Evolutionary conservation across 1,140 invertebrate species (phyloP).

Genomic region (Galleria mellonella): DNA sequence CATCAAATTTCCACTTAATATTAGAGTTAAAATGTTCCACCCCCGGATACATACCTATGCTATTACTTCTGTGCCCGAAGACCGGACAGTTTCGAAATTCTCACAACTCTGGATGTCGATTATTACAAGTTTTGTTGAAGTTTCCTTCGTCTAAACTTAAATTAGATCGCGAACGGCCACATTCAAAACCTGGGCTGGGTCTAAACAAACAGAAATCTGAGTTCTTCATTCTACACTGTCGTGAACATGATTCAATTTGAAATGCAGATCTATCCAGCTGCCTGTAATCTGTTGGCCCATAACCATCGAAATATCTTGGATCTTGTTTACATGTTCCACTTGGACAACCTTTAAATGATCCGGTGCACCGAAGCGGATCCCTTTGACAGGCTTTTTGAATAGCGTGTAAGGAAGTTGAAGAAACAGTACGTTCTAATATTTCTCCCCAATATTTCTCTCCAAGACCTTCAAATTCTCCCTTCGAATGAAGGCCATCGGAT

Average conservation of each 20-base stretch:
- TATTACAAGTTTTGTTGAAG: slow-evolving; percentile 67
- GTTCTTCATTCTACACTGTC: slow-evolving; percentile 63
- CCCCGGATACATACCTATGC: slow-evolving; percentile 61
- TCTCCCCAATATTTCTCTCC: slow-evolving; percentile 87
- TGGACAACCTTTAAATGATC: slow-evolving; percentile 66
- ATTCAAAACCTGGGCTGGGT: slow-evolving; percentile 51
- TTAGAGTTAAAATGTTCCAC: slow-evolving; percentile 68
- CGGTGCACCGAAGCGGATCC: slow-evolving; percentile 56
- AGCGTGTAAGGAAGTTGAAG: slow-evolving; percentile 79
- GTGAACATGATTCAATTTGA: slow-evolving; percentile 65
- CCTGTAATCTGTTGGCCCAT: slow-evolving; percentile 56
- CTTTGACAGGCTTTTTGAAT: slow-evolving; percentile 76
- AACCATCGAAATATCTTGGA: slow-evolving; percentile 64
- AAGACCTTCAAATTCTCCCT: slow-evolving; percentile 79
- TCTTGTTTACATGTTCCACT: slow-evolving; percentile 51
- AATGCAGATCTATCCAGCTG: slow-evolving; percentile 66
- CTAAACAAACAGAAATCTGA: slow-evolving; percentile 67
- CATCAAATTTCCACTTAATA: slow-evolving; percentile 69
- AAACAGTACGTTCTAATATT: slow-evolving; percentile 82
- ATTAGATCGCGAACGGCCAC: slow-evolving; percentile 64
- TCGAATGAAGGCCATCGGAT: slow-evolving; percentile 67
- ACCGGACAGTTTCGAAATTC: slow-evolving; percentile 69
- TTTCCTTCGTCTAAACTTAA: slow-evolving; percentile 69
- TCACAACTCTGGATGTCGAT: slow-evolving; percentile 71
- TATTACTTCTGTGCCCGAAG: slow-evolving; percentile 71